Evolutionary conservation across 92 coral and sea anemone species (phyloP), one percentile per base, ranked within the genome.

Genomic region (Paramuricea clavata): DNA sequence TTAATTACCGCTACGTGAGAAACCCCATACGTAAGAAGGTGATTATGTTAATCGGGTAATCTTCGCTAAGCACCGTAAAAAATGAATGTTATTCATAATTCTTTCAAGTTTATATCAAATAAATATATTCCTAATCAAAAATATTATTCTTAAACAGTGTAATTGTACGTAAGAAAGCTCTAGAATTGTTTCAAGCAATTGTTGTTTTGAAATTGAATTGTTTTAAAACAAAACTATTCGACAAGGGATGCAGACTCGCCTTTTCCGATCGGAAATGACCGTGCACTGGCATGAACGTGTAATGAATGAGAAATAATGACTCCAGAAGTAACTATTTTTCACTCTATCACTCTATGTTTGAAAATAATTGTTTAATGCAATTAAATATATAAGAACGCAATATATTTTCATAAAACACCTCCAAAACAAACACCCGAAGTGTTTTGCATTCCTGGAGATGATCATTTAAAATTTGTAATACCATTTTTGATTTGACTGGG

Each of bases 211-310:
- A n/a, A 21, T 26, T 74, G 33, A 34, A n/a, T 0, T 74, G 10
- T 42, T 26, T 44, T 47, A 25, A 12, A 1, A n/a, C 1, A 21
- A 36, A 74, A 42, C 1, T 28, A 11, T 9, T 1, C 1, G 12
- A 0, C 25, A 2, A n/a, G 3, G 27, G 64, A 7, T 2, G 2
- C 43, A 23, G 41, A 57, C 35, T 9, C 36, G 30, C 41, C 68
- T 47, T 52, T 69, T 76, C 82, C 82, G 67, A n/a, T 27, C 82
- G 82, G 82, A 52, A 52, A 28, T 76, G 43, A n/a, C 62, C 82
- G 82, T 32, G 44, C 28, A 41, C 28, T 25, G 25, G 23, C 34
- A 44, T 74, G 19, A 35, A 74, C 81, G 21, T 36, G 41, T 76
- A 32, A 60, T 25, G 52, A 76, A 52, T 76, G 82, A 11, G 39